Conservation (phyloP, 2,797 vertebrate genomes). For the Pantherophis alleghaniensis region DNA sequence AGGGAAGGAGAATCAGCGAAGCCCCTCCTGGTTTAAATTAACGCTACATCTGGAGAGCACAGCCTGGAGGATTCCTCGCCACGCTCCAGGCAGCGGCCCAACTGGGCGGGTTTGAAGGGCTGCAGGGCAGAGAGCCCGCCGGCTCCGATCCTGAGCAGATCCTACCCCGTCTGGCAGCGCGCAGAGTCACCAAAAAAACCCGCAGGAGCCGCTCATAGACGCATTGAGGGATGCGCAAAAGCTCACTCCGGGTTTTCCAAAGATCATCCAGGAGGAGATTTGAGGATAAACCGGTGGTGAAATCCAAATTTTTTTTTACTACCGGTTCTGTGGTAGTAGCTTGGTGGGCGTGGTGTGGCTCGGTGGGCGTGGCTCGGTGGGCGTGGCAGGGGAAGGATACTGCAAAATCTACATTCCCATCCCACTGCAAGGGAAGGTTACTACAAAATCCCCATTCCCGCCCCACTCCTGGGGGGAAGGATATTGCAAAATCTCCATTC, state of each 20-base stretch:
- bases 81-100: neutral
- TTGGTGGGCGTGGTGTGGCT: no score
- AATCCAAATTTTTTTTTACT: no score
- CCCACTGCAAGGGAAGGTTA: no score
- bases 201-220: neutral
- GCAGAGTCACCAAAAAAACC: neutral
- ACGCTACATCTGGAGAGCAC: constrained; percentile 14
- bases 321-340: no score
- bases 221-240: neutral
- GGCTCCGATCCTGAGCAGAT: neutral
- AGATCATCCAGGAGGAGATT: neutral
- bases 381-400: no score
- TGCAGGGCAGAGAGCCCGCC: neutral
- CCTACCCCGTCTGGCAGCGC: neutral
- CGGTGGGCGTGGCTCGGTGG: no score
- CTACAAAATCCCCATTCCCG: no score
- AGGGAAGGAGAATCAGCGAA: neutral
- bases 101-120: no score
- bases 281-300: neutral
- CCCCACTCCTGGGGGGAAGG: no score
- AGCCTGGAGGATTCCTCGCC: neutral
- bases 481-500: no score
- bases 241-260: neutral
- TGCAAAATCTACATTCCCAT: no score
- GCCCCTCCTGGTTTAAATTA: constrained; percentile 29